A percentile compares a stretch with the other conserved stretches of the same genome.
Evolutionary conservation across 2,113 vertebrate genomes (phyloP).

Genomic region (Ceyx cyanopectus): DNA sequence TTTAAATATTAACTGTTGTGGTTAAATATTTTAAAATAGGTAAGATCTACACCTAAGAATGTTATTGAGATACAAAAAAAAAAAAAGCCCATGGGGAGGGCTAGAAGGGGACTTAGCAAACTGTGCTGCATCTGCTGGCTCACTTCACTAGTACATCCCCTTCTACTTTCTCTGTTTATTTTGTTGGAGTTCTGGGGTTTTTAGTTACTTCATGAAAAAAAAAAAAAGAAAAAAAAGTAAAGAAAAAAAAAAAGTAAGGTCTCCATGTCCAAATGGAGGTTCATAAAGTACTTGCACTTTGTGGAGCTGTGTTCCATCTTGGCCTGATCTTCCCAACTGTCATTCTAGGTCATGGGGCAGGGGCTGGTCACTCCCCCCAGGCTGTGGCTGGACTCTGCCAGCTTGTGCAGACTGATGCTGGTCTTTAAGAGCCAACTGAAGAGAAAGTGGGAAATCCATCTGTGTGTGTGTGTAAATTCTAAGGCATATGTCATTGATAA

Average conservation of each 20-base stretch:
- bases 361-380: background rate
- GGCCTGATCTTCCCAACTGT: background rate
- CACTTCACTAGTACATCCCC: background rate
- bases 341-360: background rate
- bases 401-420: background rate
- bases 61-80: background rate
- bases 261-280: background rate
- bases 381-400: background rate
- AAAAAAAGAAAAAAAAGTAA: background rate
- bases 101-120: background rate
- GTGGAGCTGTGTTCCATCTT: background rate
- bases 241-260: accelerated
- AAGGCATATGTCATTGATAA: slow-evolving; percentile 32
- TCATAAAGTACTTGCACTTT: background rate
- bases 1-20: no score
- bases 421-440: slow-evolving; percentile 7
- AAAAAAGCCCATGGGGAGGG: background rate
- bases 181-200: no score
- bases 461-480: background rate
- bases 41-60: background rate
- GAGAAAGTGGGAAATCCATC: slow-evolving; percentile 24
- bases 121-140: background rate
- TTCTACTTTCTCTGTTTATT: background rate
- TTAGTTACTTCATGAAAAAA: no score
- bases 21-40: background rate